Conservation (phyloP, 2,113 vertebrate species). For the Fregetta grallaria region DNA sequence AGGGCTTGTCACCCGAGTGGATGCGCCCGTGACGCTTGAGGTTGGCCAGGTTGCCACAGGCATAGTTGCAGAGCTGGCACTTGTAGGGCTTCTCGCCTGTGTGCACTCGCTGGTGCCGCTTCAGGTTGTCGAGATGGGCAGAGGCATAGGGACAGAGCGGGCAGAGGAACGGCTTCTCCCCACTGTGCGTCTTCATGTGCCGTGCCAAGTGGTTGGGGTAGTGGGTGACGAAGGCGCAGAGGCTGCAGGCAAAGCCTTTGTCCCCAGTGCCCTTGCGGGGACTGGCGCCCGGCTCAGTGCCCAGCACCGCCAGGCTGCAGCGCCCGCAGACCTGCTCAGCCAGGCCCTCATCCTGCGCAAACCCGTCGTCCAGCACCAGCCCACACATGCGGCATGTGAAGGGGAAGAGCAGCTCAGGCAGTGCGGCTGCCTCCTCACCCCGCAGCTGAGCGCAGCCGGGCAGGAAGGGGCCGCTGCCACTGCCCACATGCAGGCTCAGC, state of each 20-base stretch:
- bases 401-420: conserved; percentile 87
- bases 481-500: conserved; percentile 67
- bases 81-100: conserved; percentile 80
- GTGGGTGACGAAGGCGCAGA: conserved; percentile 94
- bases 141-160: conserved; percentile 93
- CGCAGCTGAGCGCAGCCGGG: conserved; percentile 75
- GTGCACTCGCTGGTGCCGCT: conserved; percentile 93
- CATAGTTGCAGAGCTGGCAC: conserved; percentile 92
- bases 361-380: conserved; percentile 84
- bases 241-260: conserved; percentile 89
- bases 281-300: conserved; percentile 80
- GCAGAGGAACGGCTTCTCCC: conserved; percentile 96
- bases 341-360: conserved; percentile 79
- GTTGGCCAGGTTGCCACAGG: conserved; percentile 97
- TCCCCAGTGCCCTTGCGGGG: conserved; percentile 60
- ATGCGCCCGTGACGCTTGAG: conserved; percentile 94
- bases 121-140: conserved; percentile 96
- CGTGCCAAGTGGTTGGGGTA: conserved; percentile 96
- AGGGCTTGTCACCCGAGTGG: conserved; percentile 96
- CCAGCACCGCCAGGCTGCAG: conserved; percentile 85
- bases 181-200: conserved; percentile 98
- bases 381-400: conserved; percentile 91
- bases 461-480: conserved; percentile 67
- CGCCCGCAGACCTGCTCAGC: conserved; percentile 86
- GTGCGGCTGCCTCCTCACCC: conserved; percentile 59